Base-by-base conservation (phyloP, 1,140 invertebrate genomes). In the Cydia fagiglandana region DNA sequence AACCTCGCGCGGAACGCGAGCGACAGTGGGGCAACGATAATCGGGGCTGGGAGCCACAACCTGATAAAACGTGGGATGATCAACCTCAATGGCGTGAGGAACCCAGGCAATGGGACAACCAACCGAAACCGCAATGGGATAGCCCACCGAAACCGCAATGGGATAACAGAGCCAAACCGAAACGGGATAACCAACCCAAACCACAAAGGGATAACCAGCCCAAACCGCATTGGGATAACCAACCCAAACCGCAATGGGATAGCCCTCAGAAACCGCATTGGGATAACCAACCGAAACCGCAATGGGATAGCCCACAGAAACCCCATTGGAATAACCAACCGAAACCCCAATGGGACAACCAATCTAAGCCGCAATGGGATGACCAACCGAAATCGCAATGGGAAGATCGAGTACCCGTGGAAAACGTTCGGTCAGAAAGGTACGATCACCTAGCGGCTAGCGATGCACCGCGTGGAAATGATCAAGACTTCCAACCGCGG, bases 61-160 rank as follows among this genome's bases (percentile, higher is more conserved):
- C 56, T 24, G 53, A 2, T 9, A 17, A 17, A 56, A n/a, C 15
- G 53, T 56, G 47, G 47, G 47, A 56, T 9, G n/a, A 56, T n/a
- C 17, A 61, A 12, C 9, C 56, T 61, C 56, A 61, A 24, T 24
- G 56, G 56, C 56, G 56, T 24, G 56, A 61, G 24, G 56, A 61
- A 24, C 56, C 56, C 9, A 61, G 56, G 20, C 56, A 24, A 61
- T 61, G 56, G 56, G 56, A 61, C n/a, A 61, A 24, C 56, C 56
- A 61, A 61, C 56, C 17, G 56, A 20, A 61, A 61, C 56, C 17
- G 56, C 56, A 61, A 12, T 61, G 56, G 56, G 20, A n/a, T 9
- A 61, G 20, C 56, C 56, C 17, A n/a, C 20, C 56, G 56, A 20
- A 24, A 24, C 17, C 56, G 56, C 56, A 61, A 12, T 61, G 56